These are phyloP conservation scores for Aselliscus stoliczkanus DNA, from an alignment of 2,797 vertebrate genomes.

Conservation along the genomic window DNA sequence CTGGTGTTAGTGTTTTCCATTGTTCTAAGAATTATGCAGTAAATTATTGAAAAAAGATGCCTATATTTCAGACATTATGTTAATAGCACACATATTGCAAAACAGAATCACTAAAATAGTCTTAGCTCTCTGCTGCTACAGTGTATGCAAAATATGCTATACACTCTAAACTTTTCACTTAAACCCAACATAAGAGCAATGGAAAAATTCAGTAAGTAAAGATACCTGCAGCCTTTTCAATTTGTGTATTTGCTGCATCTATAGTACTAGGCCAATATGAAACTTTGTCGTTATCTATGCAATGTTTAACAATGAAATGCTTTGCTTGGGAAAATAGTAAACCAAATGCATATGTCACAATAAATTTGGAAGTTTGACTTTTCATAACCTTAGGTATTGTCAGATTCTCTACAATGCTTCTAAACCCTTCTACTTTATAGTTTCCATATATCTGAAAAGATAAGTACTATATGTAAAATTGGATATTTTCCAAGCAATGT, in stretches of 20 bases:
- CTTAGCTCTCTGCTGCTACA: background rate
- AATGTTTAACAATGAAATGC: slow-evolving; percentile 52
- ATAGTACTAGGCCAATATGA: slow-evolving; percentile 19
- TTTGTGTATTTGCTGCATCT: slow-evolving; percentile 25
- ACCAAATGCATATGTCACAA: slow-evolving; percentile 17
- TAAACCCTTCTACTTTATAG: slow-evolving; percentile 48
- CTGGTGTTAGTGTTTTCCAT: background rate
- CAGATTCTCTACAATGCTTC: slow-evolving; percentile 17
- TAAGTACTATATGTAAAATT: slow-evolving; percentile 51
- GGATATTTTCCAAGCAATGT: slow-evolving; percentile 63
- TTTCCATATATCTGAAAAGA: slow-evolving; percentile 56
- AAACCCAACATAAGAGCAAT: background rate
- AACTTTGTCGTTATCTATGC: slow-evolving; percentile 15
- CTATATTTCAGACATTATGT: slow-evolving; percentile 27
- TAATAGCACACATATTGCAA: slow-evolving; percentile 29
- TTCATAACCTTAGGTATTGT: slow-evolving; percentile 53
- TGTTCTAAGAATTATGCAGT: slow-evolving; percentile 10
- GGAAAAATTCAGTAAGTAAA: slow-evolving; percentile 23
- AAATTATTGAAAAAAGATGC: slow-evolving; percentile 5
- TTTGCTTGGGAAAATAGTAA: slow-evolving; percentile 48
- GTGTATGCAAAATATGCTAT: background rate
- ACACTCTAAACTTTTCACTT: slow-evolving; percentile 39
- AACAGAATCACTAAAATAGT: slow-evolving; percentile 16
- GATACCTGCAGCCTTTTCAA: background rate
- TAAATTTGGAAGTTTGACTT: slow-evolving; percentile 54